Percentiles rank a stretch among this genome's conserved stretches.
These are phyloP conservation scores for Bos javanicus DNA, from an alignment of 2,113 vertebrate genomes.

Conservation along the genomic window DNA sequence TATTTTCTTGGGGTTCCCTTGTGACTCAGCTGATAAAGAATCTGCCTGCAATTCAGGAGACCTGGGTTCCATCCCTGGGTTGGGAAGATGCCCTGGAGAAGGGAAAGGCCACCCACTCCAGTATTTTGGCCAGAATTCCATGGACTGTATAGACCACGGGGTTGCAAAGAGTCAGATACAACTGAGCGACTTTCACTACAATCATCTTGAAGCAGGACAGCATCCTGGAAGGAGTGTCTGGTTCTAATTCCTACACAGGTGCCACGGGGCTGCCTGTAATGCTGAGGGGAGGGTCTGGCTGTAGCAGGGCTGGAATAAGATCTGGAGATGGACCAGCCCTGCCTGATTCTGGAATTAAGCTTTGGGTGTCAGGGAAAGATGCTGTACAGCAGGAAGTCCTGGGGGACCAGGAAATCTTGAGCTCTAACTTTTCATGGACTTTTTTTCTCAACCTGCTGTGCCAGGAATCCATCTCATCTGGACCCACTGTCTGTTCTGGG, in stretches of 20 bases:
- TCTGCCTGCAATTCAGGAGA: background rate
- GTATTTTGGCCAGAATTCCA: background rate
- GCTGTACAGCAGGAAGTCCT: background rate
- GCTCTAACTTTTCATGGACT: background rate
- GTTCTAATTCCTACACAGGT: background rate
- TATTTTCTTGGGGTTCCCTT: background rate
- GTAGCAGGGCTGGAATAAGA: background rate
- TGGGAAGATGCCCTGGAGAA: background rate
- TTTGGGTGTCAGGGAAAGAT: background rate
- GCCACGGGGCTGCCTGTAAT: background rate
- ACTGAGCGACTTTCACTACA: background rate
- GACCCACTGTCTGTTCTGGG: background rate
- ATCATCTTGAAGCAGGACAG: background rate
- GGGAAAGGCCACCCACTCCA: background rate
- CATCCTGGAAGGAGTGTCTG: background rate
- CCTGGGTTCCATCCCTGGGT: background rate
- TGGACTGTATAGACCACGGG: background rate
- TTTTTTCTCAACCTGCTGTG: background rate
- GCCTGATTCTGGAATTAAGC: background rate
- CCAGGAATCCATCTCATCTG: background rate
- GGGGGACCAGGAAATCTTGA: background rate
- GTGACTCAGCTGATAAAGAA: background rate
- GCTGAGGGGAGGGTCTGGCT: background rate
- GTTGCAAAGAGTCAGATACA: background rate
- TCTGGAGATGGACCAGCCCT: background rate